phyloP scores from a whole-genome alignment of 2,797 vertebrate species.

The Falco naumanni region DNA sequence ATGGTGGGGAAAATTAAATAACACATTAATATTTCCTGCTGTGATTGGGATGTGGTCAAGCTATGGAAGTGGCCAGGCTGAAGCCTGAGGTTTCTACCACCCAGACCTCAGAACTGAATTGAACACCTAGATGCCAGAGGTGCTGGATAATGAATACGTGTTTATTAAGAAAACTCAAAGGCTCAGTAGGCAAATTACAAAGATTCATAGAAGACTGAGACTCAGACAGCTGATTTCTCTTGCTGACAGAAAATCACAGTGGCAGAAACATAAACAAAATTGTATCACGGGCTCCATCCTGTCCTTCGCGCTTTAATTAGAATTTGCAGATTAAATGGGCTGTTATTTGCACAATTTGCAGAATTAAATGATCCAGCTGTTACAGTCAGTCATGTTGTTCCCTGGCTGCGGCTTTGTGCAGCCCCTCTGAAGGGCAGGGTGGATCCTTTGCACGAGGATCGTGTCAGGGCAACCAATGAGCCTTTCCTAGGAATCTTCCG shows the following conservation, averaged over 20 bases:
- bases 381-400: not conserved
- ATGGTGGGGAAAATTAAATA: not conserved
- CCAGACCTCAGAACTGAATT: not conserved
- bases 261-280: not conserved
- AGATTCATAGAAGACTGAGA: not conserved
- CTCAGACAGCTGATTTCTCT: not conserved
- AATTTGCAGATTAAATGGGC: not conserved
- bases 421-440: not conserved
- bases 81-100: not conserved
- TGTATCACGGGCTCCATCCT: not conserved
- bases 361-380: not conserved
- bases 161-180: not conserved
- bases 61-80: not conserved
- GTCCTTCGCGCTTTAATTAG: not conserved
- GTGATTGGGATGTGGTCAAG: not conserved
- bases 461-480: not conserved
- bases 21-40: not conserved
- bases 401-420: not conserved
- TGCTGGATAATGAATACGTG: not conserved
- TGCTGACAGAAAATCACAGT: not conserved
- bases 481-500: not conserved
- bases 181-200: not conserved
- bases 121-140: not conserved
- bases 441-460: not conserved
- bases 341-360: not conserved